Conservation (phyloP, 2,888 invertebrate species). For the Cosmopolites sordidus region DNA sequence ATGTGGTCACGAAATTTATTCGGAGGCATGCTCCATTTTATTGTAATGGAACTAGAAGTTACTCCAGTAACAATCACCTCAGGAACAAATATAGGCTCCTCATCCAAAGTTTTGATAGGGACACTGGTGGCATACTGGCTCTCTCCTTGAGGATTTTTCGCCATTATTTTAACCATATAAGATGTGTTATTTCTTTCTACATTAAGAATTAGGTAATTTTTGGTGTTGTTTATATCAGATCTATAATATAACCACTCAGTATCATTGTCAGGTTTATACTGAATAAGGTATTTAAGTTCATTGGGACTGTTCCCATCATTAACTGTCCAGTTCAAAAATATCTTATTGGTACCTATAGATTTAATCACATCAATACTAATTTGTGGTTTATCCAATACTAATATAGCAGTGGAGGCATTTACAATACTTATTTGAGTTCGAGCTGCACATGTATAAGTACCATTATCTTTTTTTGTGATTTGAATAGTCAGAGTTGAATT, state of each 20-base stretch:
- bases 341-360: constrained; percentile 68
- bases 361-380: constrained; percentile 68
- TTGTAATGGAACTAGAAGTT: constrained; percentile 69
- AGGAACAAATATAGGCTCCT: constrained; percentile 76
- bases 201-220: constrained; percentile 65
- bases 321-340: constrained; percentile 80
- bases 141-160: constrained; percentile 61
- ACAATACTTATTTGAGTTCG: constrained; percentile 37
- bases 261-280: constrained; percentile 53
- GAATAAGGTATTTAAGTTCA: constrained; percentile 54
- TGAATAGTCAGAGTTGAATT: constrained; percentile 56
- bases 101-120: constrained; percentile 59
- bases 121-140: constrained; percentile 55
- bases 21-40: constrained; percentile 72
- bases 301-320: constrained; percentile 71
- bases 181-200: constrained; percentile 58
- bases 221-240: constrained; percentile 59
- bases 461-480: constrained; percentile 67
- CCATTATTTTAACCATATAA: constrained; percentile 65
- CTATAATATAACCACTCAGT: constrained; percentile 56
- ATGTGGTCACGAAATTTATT: constrained; percentile 63
- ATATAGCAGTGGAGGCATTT: constrained; percentile 41
- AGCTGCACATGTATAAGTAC: constrained; percentile 59
- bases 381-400: constrained; percentile 66
- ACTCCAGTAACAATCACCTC: constrained; percentile 71